phyloP scores from a whole-genome alignment of 2,113 vertebrate genomes.

The Ciconia stormi region DNA sequence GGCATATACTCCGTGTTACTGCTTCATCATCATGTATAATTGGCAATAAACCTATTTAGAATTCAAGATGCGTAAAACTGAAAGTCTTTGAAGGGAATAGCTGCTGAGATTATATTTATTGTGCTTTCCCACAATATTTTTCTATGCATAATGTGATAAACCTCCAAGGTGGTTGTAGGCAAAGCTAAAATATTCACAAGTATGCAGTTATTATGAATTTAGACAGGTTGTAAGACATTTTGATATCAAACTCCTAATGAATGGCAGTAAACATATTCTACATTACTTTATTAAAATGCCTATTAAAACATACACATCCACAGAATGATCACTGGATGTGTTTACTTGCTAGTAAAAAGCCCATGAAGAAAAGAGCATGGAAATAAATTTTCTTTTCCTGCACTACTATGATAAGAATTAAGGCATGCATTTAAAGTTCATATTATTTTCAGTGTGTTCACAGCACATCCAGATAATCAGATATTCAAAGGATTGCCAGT shows the following conservation, averaged over 20 bases:
- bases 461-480: conserved; percentile 55
- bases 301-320: conserved; percentile 59
- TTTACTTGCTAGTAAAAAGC: conserved; percentile 42
- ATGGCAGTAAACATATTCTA: conserved; percentile 64
- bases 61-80: conserved; percentile 70
- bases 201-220: conserved; percentile 67
- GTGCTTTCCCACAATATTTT: conserved; percentile 67
- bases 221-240: conserved; percentile 71
- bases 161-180: conserved; percentile 69
- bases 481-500: conserved; percentile 41
- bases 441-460: conserved; percentile 42
- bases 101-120: conserved; percentile 71
- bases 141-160: conserved; percentile 70
- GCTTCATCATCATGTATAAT: conserved; percentile 71
- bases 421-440: conserved; percentile 46
- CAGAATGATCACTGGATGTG: conserved; percentile 55
- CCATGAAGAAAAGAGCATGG: conserved; percentile 60
- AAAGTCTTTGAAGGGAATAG: conserved; percentile 70
- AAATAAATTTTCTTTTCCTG: conserved; percentile 60
- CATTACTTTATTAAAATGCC: conserved; percentile 65
- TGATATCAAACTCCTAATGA: conserved; percentile 65
- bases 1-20: conserved; percentile 30
- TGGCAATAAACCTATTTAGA: conserved; percentile 70
- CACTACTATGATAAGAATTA: conserved; percentile 60
- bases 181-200: conserved; percentile 68